A percentile compares a stretch with the other conserved stretches of the same genome.
These are phyloP conservation scores for Oncorhynchus nerka DNA, from an alignment of 2,113 vertebrate species.

Conservation along the genomic window DNA sequence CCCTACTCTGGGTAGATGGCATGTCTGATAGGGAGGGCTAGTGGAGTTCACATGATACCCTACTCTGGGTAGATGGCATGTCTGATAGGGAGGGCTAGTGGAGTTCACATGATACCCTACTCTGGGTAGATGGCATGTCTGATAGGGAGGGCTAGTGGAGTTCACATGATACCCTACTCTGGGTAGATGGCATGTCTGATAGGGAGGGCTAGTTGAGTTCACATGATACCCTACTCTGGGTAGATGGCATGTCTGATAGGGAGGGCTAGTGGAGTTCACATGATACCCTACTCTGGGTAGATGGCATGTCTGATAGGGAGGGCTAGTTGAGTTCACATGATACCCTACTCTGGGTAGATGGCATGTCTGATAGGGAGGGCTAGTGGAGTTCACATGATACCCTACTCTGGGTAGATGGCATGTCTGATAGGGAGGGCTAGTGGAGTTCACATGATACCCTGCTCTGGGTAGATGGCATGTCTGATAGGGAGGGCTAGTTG, in stretches of 20 bases:
- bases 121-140: neutral
- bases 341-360: neutral
- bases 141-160: conserved; percentile 3
- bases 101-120: neutral
- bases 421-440: too few relatives aligned
- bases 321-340: neutral
- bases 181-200: neutral
- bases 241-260: neutral
- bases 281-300: neutral
- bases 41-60: conserved; percentile 9
- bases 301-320: too few relatives aligned
- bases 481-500: conserved; percentile 4
- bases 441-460: neutral
- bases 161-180: conserved; percentile 1
- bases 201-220: neutral
- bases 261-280: conserved; percentile 13
- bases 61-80: neutral
- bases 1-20: neutral
- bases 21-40: neutral
- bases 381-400: conserved; percentile 11
- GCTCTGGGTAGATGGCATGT: neutral
- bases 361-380: neutral
- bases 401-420: neutral
- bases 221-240: too few relatives aligned
- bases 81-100: too few relatives aligned